Evolutionary conservation across 2,797 vertebrate species (phyloP).

Genomic region (Acipenser oxyrinchus): DNA sequence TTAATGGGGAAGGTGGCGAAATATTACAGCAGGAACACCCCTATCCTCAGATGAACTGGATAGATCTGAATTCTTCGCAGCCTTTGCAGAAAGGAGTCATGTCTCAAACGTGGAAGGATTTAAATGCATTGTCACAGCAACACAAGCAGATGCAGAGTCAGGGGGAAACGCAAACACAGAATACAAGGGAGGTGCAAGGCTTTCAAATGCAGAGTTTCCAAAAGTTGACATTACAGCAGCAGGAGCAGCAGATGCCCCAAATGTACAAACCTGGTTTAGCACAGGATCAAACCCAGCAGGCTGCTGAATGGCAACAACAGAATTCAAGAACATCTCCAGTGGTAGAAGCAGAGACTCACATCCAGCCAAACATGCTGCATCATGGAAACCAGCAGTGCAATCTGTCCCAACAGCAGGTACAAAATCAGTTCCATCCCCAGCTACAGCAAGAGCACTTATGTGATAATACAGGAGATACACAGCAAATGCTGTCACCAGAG

Average conservation of each 20-base stretch:
- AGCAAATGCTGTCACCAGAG: constrained; percentile 60
- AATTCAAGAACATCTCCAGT: constrained; percentile 51
- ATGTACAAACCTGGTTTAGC: constrained; percentile 46
- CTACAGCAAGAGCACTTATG: constrained; percentile 70
- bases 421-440: constrained; percentile 45
- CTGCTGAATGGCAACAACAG: constrained; percentile 60
- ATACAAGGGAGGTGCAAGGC: constrained; percentile 47
- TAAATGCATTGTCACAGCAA: constrained; percentile 50
- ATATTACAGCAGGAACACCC: constrained; percentile 38
- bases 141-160: constrained; percentile 49
- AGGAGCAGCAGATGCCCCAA: constrained; percentile 46
- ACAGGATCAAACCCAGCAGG: constrained; percentile 48
- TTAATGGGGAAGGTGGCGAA: constrained; percentile 36
- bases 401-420: constrained; percentile 47
- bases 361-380: constrained; percentile 43
- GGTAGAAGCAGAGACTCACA: constrained; percentile 35
- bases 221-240: constrained; percentile 51
- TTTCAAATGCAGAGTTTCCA: constrained; percentile 55
- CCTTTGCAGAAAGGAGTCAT: constrained; percentile 46
- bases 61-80: constrained; percentile 61
- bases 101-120: constrained; percentile 58
- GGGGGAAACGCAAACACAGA: constrained; percentile 60
- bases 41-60: constrained; percentile 66
- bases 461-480: constrained; percentile 54
- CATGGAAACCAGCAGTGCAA: constrained; percentile 48